Evolutionary conservation across 2,113 vertebrate genomes (phyloP).

Genomic region (Serinus canaria): DNA sequence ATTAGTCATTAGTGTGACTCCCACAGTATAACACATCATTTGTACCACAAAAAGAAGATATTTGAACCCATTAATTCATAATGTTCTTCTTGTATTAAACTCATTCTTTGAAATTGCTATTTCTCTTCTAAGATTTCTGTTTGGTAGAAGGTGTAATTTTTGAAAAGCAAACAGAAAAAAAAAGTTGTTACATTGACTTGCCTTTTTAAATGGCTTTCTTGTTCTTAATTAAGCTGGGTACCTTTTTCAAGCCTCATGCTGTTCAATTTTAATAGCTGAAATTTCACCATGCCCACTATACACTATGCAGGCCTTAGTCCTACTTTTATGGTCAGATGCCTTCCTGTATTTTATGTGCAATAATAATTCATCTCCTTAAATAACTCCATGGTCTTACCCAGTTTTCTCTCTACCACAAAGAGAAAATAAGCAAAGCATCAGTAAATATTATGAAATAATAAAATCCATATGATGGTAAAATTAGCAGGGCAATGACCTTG

Average conservation of each 20-base stretch:
- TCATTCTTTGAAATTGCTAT: neutral
- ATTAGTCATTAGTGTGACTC: neutral
- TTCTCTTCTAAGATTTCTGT: neutral
- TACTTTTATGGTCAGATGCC: neutral
- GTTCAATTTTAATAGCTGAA: neutral
- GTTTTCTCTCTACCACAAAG: neutral
- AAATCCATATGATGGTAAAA: neutral
- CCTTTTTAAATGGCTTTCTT: neutral
- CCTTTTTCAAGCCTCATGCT: neutral
- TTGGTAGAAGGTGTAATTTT: neutral
- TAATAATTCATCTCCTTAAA: constrained; percentile 27
- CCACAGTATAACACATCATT: neutral
- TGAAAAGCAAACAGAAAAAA: neutral
- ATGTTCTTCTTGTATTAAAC: neutral
- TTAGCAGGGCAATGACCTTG: neutral
- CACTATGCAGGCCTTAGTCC: neutral
- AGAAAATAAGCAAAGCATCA: constrained; percentile 44
- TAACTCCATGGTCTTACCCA: neutral
- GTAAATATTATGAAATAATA: constrained; percentile 45
- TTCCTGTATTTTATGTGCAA: neutral
- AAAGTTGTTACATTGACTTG: neutral
- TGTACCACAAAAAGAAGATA: neutral
- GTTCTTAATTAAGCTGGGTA: neutral
- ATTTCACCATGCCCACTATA: neutral
- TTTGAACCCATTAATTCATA: neutral